Conservation (phyloP, 2,797 vertebrate species). For the Sphenodon punctatus region DNA sequence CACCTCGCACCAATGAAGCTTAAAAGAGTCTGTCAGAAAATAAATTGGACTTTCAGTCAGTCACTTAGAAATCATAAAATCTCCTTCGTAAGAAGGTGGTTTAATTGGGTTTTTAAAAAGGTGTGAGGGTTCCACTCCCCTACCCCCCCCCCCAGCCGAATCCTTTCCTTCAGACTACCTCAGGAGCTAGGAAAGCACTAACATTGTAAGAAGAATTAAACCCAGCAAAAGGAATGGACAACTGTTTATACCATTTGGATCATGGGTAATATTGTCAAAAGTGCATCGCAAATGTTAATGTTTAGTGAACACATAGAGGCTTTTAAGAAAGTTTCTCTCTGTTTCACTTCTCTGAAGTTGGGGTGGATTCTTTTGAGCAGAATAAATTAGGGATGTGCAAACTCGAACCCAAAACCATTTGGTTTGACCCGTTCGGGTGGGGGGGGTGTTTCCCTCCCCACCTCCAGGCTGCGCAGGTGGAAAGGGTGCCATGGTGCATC, state of each 20-base stretch:
- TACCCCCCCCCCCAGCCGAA: neutral
- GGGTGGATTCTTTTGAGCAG: no score
- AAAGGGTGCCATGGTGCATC: no score
- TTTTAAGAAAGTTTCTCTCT: no score
- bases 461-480: no score
- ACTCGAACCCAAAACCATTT: no score
- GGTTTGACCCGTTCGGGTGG: no score
- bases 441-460: no score
- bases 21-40: constrained; percentile 46
- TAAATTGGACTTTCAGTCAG: constrained; percentile 55
- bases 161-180: neutral
- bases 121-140: neutral
- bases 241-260: neutral
- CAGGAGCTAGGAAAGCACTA: neutral
- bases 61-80: constrained; percentile 40
- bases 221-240: neutral
- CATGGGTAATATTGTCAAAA: neutral
- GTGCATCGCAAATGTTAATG: no score
- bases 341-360: no score
- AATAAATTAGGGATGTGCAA: no score
- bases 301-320: no score
- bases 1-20: constrained; percentile 24
- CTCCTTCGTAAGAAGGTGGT: neutral
- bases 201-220: neutral
- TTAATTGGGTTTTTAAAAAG: constrained; percentile 24